phyloP scores from a whole-genome alignment of 2,797 vertebrate genomes.

The Sphaeramia orbicularis region DNA sequence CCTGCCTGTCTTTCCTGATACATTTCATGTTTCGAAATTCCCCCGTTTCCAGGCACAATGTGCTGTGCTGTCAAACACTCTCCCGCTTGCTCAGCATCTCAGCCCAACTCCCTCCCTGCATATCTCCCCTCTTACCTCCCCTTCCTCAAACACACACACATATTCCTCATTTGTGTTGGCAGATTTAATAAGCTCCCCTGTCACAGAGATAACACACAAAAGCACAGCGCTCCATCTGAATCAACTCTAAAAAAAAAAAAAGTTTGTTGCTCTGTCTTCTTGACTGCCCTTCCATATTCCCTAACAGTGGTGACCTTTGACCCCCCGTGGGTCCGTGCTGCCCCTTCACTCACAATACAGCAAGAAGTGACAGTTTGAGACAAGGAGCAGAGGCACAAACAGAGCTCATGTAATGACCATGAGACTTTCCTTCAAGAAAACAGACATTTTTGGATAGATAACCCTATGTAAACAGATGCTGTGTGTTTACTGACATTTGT shows the following conservation, averaged over 20 bases:
- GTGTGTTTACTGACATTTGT: conserved; percentile 34
- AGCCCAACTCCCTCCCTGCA: conserved; percentile 8
- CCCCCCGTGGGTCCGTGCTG: conserved; percentile 2
- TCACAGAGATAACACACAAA: conserved; percentile 38
- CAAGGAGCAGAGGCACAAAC: conserved; percentile 27
- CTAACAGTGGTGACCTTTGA: conserved; percentile 34
- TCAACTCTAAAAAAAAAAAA: conserved; percentile 9
- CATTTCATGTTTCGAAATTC: conserved; percentile 34
- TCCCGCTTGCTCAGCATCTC: conserved; percentile 69
- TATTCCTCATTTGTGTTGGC: conserved; percentile 43
- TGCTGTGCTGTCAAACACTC: conserved; percentile 54
- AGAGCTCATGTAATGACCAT: neutral
- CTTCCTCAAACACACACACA: conserved; percentile 11
- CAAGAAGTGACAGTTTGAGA: conserved; percentile 12
- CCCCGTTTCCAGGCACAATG: conserved; percentile 49
- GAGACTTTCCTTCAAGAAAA: neutral
- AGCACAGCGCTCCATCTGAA: conserved; percentile 18
- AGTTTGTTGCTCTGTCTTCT: conserved; percentile 39
- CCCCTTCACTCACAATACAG: conserved; percentile 3
- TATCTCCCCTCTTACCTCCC: neutral
- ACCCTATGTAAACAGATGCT: conserved; percentile 42
- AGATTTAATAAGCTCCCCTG: conserved; percentile 72
- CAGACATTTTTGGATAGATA: conserved; percentile 34
- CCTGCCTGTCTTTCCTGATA: conserved; percentile 56
- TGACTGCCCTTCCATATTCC: conserved; percentile 37